phyloP scores from a whole-genome alignment of 37 sponge, comb jelly and placozoan genomes.

The Halichondria panicea region DNA sequence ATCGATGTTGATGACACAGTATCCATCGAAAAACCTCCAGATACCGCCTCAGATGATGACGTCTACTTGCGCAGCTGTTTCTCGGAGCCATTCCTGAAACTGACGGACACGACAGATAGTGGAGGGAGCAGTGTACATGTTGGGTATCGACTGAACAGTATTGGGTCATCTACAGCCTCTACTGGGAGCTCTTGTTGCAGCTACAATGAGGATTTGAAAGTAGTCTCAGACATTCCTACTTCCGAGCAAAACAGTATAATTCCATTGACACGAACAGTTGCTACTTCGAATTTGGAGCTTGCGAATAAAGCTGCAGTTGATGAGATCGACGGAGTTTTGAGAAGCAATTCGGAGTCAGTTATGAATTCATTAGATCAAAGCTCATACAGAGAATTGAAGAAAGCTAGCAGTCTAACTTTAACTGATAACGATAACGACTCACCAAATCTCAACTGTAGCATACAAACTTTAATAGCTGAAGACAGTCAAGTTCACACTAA shows the following conservation, averaged over 20 bases:
- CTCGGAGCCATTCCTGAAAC: conserved; percentile 26
- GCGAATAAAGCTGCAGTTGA: no score
- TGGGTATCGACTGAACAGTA: neutral
- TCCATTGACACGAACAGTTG: no score
- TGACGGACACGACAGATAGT: neutral
- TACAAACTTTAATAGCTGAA: conserved; percentile 10
- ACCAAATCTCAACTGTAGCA: neutral
- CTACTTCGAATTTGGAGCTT: no score
- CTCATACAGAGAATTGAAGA: no score
- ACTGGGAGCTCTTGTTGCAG: neutral
- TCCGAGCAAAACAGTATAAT: no score
- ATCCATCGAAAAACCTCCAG: neutral
- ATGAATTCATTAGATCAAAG: no score
- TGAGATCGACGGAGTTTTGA: no score
- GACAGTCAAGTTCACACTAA: no score
- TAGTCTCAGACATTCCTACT: no score
- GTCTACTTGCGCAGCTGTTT: conserved; percentile 10
- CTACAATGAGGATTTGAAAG: no score
- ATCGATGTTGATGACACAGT: neutral
- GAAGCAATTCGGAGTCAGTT: no score
- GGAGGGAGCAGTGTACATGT: neutral
- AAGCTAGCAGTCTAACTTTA: neutral
- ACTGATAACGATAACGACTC: neutral
- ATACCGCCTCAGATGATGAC: neutral
- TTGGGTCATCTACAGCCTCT: neutral